Evolutionary conservation across 2,797 vertebrate species (phyloP).

Genomic region (Mus spretus): DNA sequence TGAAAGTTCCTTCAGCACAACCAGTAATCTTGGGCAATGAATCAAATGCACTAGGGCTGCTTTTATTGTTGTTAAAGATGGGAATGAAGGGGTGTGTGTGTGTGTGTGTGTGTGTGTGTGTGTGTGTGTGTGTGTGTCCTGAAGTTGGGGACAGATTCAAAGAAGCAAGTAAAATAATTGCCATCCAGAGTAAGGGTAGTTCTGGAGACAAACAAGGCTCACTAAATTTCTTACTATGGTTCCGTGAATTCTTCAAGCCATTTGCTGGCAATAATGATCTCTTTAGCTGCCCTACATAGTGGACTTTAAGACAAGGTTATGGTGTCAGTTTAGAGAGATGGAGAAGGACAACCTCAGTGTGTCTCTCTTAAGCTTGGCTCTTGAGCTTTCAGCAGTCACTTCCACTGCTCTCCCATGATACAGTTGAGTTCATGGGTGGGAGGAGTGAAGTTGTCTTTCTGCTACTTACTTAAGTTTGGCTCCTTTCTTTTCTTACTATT

Average conservation of each 20-base stretch:
- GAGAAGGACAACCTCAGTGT: neutral
- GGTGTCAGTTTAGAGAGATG: neutral
- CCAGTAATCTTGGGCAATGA: neutral
- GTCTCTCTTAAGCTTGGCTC: neutral
- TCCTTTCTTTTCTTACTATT: neutral
- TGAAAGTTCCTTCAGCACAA: neutral
- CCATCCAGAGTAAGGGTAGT: neutral
- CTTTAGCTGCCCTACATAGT: neutral
- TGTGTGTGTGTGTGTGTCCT: neutral
- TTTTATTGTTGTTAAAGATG: neutral
- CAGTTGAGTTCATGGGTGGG: neutral
- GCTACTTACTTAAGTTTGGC: neutral
- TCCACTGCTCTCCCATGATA: neutral
- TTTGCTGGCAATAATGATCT: neutral
- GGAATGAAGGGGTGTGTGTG: no score
- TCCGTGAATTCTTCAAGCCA: neutral
- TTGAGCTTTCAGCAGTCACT: neutral
- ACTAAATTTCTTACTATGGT: neutral
- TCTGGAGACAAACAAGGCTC: neutral
- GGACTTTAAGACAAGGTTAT: neutral
- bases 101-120: neutral
- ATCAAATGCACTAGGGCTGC: neutral
- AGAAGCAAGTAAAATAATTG: neutral
- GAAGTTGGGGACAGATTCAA: neutral
- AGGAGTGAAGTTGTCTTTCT: neutral